These are phyloP conservation scores for Drosophila rufa DNA, from an alignment of 1,140 invertebrate genomes.

Conservation along the genomic window DNA sequence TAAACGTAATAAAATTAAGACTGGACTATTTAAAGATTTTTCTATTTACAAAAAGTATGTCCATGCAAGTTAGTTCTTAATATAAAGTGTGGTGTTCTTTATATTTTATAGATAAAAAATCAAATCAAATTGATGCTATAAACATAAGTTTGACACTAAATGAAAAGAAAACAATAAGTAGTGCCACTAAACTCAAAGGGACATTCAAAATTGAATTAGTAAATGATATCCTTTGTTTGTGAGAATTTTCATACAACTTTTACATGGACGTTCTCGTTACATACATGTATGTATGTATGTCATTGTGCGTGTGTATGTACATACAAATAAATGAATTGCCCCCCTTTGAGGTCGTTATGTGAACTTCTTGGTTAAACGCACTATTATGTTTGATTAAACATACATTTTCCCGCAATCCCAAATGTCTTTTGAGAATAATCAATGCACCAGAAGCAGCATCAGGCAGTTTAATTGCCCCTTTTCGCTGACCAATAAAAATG, in stretches of 20 bases:
- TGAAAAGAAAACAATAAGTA: not conserved
- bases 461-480: not conserved
- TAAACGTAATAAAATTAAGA: slow-evolving; percentile 37
- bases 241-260: slow-evolving; percentile 11
- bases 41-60: slow-evolving; percentile 26
- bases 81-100: not conserved
- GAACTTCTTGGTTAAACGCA: slow-evolving; percentile 24
- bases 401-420: not conserved
- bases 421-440: slow-evolving; percentile 8
- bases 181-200: not conserved
- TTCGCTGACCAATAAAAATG: not conserved
- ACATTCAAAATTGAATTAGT: too few species aligned
- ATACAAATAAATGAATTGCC: slow-evolving; percentile 33
- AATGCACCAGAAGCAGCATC: not conserved
- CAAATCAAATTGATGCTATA: slow-evolving; percentile 9
- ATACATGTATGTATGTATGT: slow-evolving; percentile 25
- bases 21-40: slow-evolving; percentile 17
- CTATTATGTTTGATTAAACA: slow-evolving; percentile 12
- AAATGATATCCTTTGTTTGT: slow-evolving; percentile 14
- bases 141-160: not conserved
- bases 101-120: not conserved
- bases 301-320: slow-evolving; percentile 19
- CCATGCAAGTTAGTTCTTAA: not conserved
- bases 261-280: slow-evolving; percentile 25
- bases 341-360: slow-evolving; percentile 41